phyloP scores from a whole-genome alignment of 1,140 invertebrate species.

The Pristionchus pacificus region DNA sequence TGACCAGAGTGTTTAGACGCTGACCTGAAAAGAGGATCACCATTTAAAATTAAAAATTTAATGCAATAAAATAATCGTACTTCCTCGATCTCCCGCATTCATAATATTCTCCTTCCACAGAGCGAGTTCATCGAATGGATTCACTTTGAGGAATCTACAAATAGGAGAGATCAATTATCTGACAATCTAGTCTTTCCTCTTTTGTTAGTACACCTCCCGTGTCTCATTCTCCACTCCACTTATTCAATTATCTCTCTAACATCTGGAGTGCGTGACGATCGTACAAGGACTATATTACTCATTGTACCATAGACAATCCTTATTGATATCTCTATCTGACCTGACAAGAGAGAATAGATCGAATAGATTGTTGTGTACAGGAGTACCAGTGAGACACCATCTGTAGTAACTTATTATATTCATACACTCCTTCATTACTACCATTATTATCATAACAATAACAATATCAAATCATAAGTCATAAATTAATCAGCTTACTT shows the following conservation, averaged over 20 bases:
- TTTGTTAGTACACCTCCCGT: too few relatives aligned
- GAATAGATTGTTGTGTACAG: slow-evolving; percentile 84
- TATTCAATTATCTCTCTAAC: too few relatives aligned
- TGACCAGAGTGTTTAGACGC: slow-evolving; percentile 46
- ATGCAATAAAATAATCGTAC: slow-evolving; percentile 21
- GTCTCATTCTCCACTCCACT: too few relatives aligned
- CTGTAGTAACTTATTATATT: too few relatives aligned
- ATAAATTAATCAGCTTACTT: slow-evolving; percentile 54
- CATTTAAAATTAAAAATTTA: too few relatives aligned
- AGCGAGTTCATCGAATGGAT: slow-evolving; percentile 64
- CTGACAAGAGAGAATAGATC: slow-evolving; percentile 80
- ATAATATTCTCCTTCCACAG: slow-evolving; percentile 62
- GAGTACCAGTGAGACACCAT: slow-evolving; percentile 86
- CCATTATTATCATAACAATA: too few relatives aligned
- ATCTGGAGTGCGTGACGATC: too few relatives aligned
- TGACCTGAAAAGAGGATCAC: background rate
- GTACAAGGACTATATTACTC: too few relatives aligned
- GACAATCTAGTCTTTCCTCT: too few relatives aligned
- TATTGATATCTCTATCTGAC: slow-evolving; percentile 41
- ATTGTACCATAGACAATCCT: too few relatives aligned
- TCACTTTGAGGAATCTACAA: slow-evolving; percentile 62
- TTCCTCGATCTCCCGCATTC: slow-evolving; percentile 1
- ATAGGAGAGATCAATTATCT: too few relatives aligned
- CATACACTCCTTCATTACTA: too few relatives aligned
- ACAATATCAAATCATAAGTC: background rate